Evolutionary conservation across 2,888 invertebrate species (phyloP).

Genomic region (Chalcosyrphus nemorum): DNA sequence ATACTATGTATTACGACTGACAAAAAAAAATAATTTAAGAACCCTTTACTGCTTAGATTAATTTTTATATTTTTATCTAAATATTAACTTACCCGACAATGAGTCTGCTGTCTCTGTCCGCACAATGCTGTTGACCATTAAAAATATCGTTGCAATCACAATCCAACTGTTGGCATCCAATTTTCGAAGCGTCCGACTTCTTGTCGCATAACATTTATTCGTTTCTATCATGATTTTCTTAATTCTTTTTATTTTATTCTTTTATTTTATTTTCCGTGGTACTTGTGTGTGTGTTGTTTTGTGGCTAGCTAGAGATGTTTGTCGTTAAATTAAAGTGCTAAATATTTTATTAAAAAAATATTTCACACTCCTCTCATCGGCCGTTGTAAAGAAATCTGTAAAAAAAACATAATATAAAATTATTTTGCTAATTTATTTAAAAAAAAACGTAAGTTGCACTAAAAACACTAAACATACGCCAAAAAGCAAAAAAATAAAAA

Average conservation of each 20-base stretch:
- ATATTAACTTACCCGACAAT: slow-evolving; percentile 56
- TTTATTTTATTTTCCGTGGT: neutral
- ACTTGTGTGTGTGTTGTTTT: neutral
- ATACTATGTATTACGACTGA: neutral
- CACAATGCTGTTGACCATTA: slow-evolving; percentile 49
- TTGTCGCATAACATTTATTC: slow-evolving; percentile 66
- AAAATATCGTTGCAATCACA: slow-evolving; percentile 64
- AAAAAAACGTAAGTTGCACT: neutral
- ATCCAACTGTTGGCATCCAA: slow-evolving; percentile 59
- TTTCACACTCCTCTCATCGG: slow-evolving; percentile 59
- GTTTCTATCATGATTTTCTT: slow-evolving; percentile 61
- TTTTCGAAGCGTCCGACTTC: slow-evolving; percentile 70
- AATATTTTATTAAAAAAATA: slow-evolving; percentile 62
- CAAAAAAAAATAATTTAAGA: too few relatives aligned
- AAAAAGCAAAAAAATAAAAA: neutral
- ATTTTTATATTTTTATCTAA: neutral
- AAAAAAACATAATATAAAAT: neutral
- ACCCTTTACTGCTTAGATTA: neutral
- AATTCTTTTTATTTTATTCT: slow-evolving; percentile 13
- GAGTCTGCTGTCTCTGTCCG: slow-evolving; percentile 42
- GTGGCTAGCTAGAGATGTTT: neutral
- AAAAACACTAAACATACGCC: neutral
- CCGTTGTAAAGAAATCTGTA: slow-evolving; percentile 52
- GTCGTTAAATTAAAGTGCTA: slow-evolving; percentile 48
- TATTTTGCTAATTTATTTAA: neutral